A percentile compares a stretch with the other conserved stretches of the same genome.
phyloP scores from a whole-genome alignment of 2,888 invertebrate species.

The Plagodis pulveraria region DNA sequence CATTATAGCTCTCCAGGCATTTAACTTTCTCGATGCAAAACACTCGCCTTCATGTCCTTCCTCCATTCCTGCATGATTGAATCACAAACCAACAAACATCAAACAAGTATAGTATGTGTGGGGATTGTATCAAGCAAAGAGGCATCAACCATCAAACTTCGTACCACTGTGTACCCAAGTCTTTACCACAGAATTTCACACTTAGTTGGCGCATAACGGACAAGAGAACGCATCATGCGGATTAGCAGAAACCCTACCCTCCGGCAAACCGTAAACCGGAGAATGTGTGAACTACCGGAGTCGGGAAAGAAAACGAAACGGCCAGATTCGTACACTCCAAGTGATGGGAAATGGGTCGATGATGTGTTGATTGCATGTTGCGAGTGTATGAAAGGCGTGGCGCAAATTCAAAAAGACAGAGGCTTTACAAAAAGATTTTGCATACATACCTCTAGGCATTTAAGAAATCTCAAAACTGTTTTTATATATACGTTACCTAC shows the following conservation, averaged over 20 bases:
- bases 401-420: too few relatives aligned
- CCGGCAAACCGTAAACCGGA: slow-evolving; percentile 40
- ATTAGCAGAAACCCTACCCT: slow-evolving; percentile 46
- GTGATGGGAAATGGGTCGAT: slow-evolving; percentile 29
- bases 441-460: too few relatives aligned
- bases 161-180: slow-evolving; percentile 7
- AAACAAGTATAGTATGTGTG: too few relatives aligned
- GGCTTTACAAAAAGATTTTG: too few relatives aligned
- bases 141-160: background rate
- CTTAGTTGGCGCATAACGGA: slow-evolving; percentile 42
- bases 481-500: too few relatives aligned
- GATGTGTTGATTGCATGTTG: background rate
- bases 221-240: slow-evolving; percentile 40
- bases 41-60: too few relatives aligned
- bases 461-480: too few relatives aligned
- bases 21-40: too few relatives aligned
- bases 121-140: too few relatives aligned
- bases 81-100: too few relatives aligned
- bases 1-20: too few relatives aligned
- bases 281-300: slow-evolving; percentile 48
- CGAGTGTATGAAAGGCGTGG: background rate
- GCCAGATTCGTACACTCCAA: slow-evolving; percentile 34
- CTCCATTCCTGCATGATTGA: too few relatives aligned
- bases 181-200: slow-evolving; percentile 41
- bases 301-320: slow-evolving; percentile 36